Conservation (phyloP, 2,797 vertebrate genomes). For the Darevskia mixta region DNA sequence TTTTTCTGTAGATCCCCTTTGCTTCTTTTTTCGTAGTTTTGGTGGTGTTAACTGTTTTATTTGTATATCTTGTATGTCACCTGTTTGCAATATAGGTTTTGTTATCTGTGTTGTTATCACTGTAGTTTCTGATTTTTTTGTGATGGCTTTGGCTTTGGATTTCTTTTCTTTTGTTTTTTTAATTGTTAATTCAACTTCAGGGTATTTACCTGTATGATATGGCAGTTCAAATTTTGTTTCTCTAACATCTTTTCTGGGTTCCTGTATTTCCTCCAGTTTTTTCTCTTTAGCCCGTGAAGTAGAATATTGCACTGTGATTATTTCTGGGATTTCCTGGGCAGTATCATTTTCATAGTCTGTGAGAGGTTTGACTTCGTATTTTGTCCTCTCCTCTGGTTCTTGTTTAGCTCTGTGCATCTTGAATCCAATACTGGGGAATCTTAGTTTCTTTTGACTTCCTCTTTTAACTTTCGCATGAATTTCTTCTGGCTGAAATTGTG, state of each 20-base stretch:
- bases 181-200: slow-evolving; percentile 76
- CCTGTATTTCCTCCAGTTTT: slow-evolving; percentile 40
- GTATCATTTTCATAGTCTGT: slow-evolving; percentile 20
- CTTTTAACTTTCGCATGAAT: slow-evolving; percentile 77
- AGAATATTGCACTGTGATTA: slow-evolving; percentile 57
- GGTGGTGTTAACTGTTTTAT: slow-evolving; percentile 20
- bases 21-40: slow-evolving; percentile 65
- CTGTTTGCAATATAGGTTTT: slow-evolving; percentile 39
- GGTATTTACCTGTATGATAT: slow-evolving; percentile 56
- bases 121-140: slow-evolving; percentile 20
- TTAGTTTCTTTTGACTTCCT: slow-evolving; percentile 81
- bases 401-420: slow-evolving; percentile 82
- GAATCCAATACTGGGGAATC: slow-evolving; percentile 82
- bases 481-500: slow-evolving; percentile 78
- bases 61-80: slow-evolving; percentile 23
- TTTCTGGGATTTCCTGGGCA: slow-evolving; percentile 60
- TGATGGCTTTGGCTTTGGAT: slow-evolving; percentile 28
- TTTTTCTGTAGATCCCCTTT: slow-evolving; percentile 58
- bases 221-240: slow-evolving; percentile 69
- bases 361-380: slow-evolving; percentile 43
- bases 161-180: slow-evolving; percentile 76
- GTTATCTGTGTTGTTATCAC: slow-evolving; percentile 1
- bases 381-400: slow-evolving; percentile 70
- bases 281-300: slow-evolving; percentile 47
- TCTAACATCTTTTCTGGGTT: slow-evolving; percentile 58